Percentiles rank a stretch among this genome's conserved stretches.
Conservation (phyloP, 2,797 vertebrate species). For the Notamacropus eugenii region DNA sequence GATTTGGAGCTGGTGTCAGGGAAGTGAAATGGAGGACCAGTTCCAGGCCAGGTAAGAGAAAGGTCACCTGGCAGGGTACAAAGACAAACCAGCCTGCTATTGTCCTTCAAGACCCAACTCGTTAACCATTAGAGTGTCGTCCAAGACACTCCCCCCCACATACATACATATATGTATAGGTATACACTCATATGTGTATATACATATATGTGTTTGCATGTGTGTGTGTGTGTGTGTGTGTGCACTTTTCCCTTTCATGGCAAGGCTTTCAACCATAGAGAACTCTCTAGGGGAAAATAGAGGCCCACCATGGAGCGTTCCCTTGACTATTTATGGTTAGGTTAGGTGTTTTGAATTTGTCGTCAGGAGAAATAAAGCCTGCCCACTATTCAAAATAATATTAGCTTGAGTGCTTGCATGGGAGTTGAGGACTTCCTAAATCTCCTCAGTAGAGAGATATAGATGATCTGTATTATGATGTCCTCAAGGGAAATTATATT, state of each 20-base stretch:
- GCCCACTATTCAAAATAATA: not conserved
- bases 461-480: not conserved
- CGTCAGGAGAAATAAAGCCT: not conserved
- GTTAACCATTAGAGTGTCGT: too few relatives aligned
- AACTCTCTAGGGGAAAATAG: not conserved
- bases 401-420: not conserved
- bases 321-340: not conserved
- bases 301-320: not conserved
- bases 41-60: too few relatives aligned
- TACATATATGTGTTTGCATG: too few relatives aligned
- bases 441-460: not conserved
- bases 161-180: too few relatives aligned
- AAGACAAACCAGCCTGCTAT: too few relatives aligned
- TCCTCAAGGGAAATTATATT: not conserved
- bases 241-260: not conserved
- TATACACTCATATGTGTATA: too few relatives aligned
- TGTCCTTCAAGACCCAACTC: too few relatives aligned
- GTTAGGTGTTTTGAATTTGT: not conserved
- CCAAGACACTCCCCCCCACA: too few relatives aligned
- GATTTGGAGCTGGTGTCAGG: too few relatives aligned
- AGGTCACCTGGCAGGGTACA: too few relatives aligned
- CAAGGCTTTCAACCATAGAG: not conserved
- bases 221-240: too few relatives aligned
- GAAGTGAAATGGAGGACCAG: too few relatives aligned
- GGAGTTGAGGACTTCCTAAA: not conserved